Evolutionary conservation across 2,113 vertebrate genomes (phyloP), one percentile per base, ranked within the genome.

Genomic region (Pterocles burchelli): DNA sequence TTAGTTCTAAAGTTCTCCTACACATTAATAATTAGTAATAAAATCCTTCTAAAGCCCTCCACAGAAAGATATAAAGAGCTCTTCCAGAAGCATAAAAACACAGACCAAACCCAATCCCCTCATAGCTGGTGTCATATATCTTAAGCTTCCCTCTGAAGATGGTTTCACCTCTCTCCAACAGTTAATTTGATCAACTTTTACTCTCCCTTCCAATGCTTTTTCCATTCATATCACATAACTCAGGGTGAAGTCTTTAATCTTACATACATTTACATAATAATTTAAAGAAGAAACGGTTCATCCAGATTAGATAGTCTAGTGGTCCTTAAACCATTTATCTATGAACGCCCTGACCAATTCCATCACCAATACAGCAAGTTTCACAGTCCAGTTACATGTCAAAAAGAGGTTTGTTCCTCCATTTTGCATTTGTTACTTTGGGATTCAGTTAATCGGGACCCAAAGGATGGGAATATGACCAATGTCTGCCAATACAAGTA

Each of bases 21-120:
- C 85, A 90, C 75, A 92, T 93, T 96, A 95, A 97, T 95, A 92
- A 96, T 96, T 93, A 87, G 89, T 38, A 95, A 96, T 95, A 95
- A 96, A 96, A 92, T 74, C 86, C 89, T 81, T 92, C 73, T 65
- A 94, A 95, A 95, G 57, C 49, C 86, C 74, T 95, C 54, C 36
- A 89, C 36, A 57, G 52, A 84, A 92, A 67, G 57, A 55, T 52
- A 82, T 78, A 86, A 90, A 94, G 88, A 58, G 15, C 72, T 88
- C 19, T 88, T 96, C 76, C 57, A 90, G 68, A 89, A 88, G 36
- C 79, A 87, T 72, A 89, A 92, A 88, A 93, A 67, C 19, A 41
- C 0, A 85, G 65, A 68, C 45, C 31, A 41, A 93, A 75, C 28
- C 33, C 29, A 81, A 21, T 11, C 8, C 51, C 19, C 52, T 72